Conservation (phyloP, 2,113 vertebrate species). For the Typhlomys cinereus region DNA sequence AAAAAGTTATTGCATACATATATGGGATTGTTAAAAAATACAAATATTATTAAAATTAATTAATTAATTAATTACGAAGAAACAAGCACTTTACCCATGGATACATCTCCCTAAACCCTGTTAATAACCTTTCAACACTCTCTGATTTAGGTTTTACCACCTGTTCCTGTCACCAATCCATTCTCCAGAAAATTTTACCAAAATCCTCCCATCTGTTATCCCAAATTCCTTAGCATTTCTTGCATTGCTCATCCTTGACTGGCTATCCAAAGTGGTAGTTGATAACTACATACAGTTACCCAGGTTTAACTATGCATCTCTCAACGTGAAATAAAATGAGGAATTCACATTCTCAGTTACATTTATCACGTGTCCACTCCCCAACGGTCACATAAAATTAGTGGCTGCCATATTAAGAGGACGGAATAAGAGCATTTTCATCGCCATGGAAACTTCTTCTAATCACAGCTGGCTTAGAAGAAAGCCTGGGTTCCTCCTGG, state of each 20-base stretch:
- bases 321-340: conserved; percentile 9
- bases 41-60: too few species aligned
- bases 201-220: not conserved
- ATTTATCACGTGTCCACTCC: not conserved
- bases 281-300: not conserved
- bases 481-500: not conserved
- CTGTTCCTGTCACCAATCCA: not conserved
- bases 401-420: not conserved
- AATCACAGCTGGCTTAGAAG: not conserved
- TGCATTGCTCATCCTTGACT: not conserved
- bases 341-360: not conserved
- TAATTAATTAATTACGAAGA: too few species aligned
- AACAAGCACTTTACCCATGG: too few species aligned
- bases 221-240: not conserved
- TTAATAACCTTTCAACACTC: too few species aligned
- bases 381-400: not conserved
- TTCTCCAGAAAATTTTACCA: not conserved
- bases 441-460: not conserved
- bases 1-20: too few species aligned
- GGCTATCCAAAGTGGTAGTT: not conserved
- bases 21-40: too few species aligned
- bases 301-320: not conserved
- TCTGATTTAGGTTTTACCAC: too few species aligned
- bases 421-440: not conserved
- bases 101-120: too few species aligned